phyloP scores from a whole-genome alignment of 2,888 invertebrate species.

The Ophraella communa region DNA sequence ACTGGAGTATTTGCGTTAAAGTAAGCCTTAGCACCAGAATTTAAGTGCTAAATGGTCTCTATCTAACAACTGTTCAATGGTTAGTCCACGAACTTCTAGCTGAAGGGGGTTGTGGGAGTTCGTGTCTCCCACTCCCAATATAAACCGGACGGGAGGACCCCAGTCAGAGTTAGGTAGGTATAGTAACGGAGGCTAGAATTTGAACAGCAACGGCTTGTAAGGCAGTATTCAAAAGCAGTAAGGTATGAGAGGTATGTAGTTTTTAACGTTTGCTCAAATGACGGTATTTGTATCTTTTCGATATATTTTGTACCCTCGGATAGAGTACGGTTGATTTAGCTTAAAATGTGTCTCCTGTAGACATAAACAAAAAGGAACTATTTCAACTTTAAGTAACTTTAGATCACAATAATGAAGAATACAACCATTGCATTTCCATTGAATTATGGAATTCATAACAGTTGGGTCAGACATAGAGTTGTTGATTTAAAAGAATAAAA shows the following conservation, averaged over 20 bases:
- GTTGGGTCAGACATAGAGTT: neutral
- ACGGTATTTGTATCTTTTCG: neutral
- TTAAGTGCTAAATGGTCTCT: neutral
- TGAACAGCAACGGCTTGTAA: neutral
- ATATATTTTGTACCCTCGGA: neutral
- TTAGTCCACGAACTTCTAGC: too few species aligned
- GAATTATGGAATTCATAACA: neutral
- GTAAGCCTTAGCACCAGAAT: neutral
- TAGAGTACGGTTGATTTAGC: neutral
- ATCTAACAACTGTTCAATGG: too few species aligned
- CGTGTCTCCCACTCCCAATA: too few species aligned
- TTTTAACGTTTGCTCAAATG: neutral
- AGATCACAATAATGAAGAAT: neutral
- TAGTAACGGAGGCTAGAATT: neutral
- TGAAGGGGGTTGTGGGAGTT: too few species aligned
- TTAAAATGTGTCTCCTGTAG: neutral
- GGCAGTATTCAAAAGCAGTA: neutral
- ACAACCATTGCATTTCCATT: neutral
- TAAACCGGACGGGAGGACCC: too few species aligned
- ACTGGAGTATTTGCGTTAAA: neutral
- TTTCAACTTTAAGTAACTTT: too few species aligned
- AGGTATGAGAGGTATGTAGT: neutral
- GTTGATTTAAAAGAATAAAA: neutral
- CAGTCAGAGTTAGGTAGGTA: neutral
- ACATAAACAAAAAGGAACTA: neutral